phyloP scores from a whole-genome alignment of 2,797 vertebrate genomes.

The Gymnopithys bicolor region DNA sequence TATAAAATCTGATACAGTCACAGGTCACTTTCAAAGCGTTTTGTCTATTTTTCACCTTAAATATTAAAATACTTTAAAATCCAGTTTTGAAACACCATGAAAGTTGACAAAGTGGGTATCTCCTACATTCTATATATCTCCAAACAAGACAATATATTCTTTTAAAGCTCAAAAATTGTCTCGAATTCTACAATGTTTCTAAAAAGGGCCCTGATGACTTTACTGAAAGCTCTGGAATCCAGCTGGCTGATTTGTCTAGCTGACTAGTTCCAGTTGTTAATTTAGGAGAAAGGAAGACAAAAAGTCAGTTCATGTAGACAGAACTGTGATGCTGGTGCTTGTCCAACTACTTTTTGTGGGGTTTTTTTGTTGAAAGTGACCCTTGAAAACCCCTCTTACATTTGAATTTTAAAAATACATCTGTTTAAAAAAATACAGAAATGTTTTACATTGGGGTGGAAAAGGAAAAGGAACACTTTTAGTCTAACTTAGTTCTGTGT shows the following conservation, averaged over 20 bases:
- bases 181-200: slow-evolving; percentile 31
- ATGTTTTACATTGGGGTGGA: slow-evolving; percentile 12
- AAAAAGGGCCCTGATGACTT: slow-evolving; percentile 36
- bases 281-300: slow-evolving; percentile 52
- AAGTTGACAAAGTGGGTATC: background rate
- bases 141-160: background rate
- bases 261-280: slow-evolving; percentile 53
- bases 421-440: slow-evolving; percentile 23
- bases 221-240: slow-evolving; percentile 31
- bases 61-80: background rate
- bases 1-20: background rate
- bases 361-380: slow-evolving; percentile 20
- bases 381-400: slow-evolving; percentile 31
- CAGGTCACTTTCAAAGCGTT: background rate
- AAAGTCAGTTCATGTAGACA: slow-evolving; percentile 47
- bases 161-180: slow-evolving; percentile 11
- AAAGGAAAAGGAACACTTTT: slow-evolving; percentile 13
- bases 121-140: background rate
- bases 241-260: slow-evolving; percentile 36
- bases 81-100: background rate
- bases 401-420: slow-evolving; percentile 58
- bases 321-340: slow-evolving; percentile 45
- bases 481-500: background rate
- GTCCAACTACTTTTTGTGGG: slow-evolving; percentile 23
- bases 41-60: background rate